These are phyloP conservation scores for Monarcha castaneiventris DNA, from an alignment of 2,113 vertebrate species.

Conservation along the genomic window DNA sequence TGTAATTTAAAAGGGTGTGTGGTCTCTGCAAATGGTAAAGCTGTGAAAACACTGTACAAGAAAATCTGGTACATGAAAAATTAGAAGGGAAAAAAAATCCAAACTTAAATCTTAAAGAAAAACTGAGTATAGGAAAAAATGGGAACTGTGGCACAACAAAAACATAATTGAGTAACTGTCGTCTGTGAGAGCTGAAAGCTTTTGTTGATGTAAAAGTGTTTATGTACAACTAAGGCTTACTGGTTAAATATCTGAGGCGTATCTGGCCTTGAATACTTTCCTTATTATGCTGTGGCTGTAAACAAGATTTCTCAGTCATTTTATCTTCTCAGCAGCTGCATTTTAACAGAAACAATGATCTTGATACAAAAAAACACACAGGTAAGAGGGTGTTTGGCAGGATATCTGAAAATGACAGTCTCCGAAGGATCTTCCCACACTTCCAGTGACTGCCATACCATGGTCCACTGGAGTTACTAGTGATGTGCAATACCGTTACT, in stretches of 20 bases:
- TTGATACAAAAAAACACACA: conserved; percentile 76
- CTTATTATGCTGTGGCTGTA: conserved; percentile 86
- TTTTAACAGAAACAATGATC: conserved; percentile 81
- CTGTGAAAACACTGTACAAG: conserved; percentile 76
- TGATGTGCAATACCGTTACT: conserved; percentile 87
- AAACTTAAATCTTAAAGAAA: conserved; percentile 75
- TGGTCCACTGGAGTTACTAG: conserved; percentile 82
- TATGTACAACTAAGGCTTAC: conserved; percentile 99
- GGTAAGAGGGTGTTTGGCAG: conserved; percentile 82
- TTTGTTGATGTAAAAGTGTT: conserved; percentile 84
- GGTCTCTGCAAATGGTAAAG: conserved; percentile 72
- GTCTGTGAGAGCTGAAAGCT: conserved; percentile 86
- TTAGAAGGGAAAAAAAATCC: conserved; percentile 76
- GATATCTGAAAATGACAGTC: conserved; percentile 77
- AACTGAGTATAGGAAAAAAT: conserved; percentile 70
- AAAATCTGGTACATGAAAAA: conserved; percentile 77
- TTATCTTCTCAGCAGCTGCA: conserved; percentile 84
- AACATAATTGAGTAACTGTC: conserved; percentile 85
- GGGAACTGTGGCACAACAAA: conserved; percentile 90
- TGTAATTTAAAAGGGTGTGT: conserved; percentile 61
- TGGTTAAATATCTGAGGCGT: conserved; percentile 96
- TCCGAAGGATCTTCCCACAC: conserved; percentile 67
- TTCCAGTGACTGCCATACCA: conserved; percentile 74
- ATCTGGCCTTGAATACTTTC: conserved; percentile 87
- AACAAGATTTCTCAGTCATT: conserved; percentile 89